phyloP scores from a whole-genome alignment of 30 jellyfish, hydroid and myxozoan species.

The Nemopilema nomurai region DNA sequence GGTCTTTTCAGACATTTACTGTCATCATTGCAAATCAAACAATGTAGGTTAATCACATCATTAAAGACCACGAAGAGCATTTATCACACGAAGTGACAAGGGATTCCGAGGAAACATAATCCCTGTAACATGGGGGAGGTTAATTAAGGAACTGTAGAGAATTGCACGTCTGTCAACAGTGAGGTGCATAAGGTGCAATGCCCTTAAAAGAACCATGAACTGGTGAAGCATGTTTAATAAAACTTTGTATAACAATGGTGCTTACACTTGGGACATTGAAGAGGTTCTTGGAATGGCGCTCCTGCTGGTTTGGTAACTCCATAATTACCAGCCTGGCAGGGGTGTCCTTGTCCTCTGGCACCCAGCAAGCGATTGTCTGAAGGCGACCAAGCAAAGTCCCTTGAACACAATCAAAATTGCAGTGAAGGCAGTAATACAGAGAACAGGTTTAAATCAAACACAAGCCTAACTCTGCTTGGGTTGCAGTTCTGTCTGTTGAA shows the following conservation, averaged over 20 bases:
- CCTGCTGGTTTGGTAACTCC: slow-evolving; percentile 89
- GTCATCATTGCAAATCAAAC: slow-evolving; percentile 11
- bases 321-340: slow-evolving; percentile 92
- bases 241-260: background rate
- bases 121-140: background rate
- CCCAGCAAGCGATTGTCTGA: slow-evolving; percentile 93
- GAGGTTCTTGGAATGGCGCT: slow-evolving; percentile 84
- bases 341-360: slow-evolving; percentile 91
- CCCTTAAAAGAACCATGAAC: too few species aligned
- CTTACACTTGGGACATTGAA: slow-evolving; percentile 96
- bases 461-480: too few species aligned
- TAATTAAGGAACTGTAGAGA: background rate
- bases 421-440: background rate
- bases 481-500: too few species aligned
- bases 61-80: background rate
- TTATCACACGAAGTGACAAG: too few species aligned
- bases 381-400: slow-evolving; percentile 97
- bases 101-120: background rate
- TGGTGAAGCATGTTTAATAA: too few species aligned
- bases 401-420: background rate
- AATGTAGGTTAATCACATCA: slow-evolving; percentile 24
- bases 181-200: too few species aligned
- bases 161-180: too few species aligned
- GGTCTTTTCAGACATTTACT: slow-evolving; percentile 17
- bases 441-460: too few species aligned